Base-by-base conservation (phyloP, 2,113 vertebrate genomes). In the Tachysurus fulvidraco region DNA sequence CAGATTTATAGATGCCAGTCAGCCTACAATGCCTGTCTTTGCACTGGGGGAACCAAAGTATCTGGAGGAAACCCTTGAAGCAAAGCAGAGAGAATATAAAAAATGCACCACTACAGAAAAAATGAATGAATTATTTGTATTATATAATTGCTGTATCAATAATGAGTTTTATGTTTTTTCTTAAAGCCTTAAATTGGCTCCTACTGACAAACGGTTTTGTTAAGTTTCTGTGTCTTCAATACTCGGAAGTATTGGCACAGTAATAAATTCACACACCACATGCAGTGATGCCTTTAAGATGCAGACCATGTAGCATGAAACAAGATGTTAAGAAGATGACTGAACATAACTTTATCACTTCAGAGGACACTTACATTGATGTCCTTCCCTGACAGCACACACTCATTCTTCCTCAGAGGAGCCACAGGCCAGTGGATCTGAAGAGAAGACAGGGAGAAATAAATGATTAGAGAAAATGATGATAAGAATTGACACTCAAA, bases 381-480 rank as follows among this genome's bases (percentile, higher is more conserved):
- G 91, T 99, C 97, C 93, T 99, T 99, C 90, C 98, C 98, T 0
- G 98, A 98, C 79, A 98, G 92, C 89, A 99, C 95, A n/a, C 98
- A 99, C 85, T 99, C 98, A 4, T 97, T 97, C 0, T 97, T 99
- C 91, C 98, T 97, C 93, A 99, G 97, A 62, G 96, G 94, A 80
- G 95, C 95, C 0, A 98, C 98, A 0, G 98, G 97, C 98, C 98
- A 99, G 88, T 99, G 98, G 92, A 99, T 98, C 98, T 99, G 94
- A 46, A 67, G 57, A 85, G 77, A 44, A 83, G 28, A 89, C 60
- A 89, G 65, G 13, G 21, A 81, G 36, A 69, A 88, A 74, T 44
- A 84, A 89, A 30, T 78, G 23, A 50, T 44, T 62, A 59, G 25
- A 77, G 84, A 76, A 69, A 74, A 8, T 73, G 36, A 36, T 36